These are phyloP conservation scores for Dichetophora obliterata DNA, from an alignment of 2,888 invertebrate species.

Conservation along the genomic window DNA sequence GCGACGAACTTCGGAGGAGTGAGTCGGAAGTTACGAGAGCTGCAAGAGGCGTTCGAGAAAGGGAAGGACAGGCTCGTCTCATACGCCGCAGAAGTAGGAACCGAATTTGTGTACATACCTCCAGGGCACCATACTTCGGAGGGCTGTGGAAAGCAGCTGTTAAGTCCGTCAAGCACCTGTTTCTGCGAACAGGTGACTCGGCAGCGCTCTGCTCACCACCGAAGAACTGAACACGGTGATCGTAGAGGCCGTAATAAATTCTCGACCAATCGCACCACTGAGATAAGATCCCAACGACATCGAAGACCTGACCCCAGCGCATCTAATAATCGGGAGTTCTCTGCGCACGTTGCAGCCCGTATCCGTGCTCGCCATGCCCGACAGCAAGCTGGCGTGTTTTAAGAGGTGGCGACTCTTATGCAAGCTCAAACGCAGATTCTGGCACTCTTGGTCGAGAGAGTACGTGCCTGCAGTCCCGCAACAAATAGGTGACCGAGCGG, in stretches of 20 bases:
- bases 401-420: neutral
- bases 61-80: too few species aligned
- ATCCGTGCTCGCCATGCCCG: neutral
- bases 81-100: too few species aligned
- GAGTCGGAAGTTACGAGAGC: too few species aligned
- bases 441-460: neutral
- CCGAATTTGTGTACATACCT: too few species aligned
- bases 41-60: too few species aligned
- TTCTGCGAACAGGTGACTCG: conserved; percentile 38
- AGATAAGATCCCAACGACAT: conserved; percentile 40
- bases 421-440: neutral
- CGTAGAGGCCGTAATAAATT: conserved; percentile 45
- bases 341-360: neutral
- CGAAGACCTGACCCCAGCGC: neutral
- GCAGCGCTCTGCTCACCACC: conserved; percentile 23
- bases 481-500: too few species aligned
- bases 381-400: neutral
- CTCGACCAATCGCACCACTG: conserved; percentile 38
- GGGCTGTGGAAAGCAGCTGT: conserved; percentile 40
- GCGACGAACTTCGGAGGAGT: too few species aligned
- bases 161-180: conserved; percentile 43
- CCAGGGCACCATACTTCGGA: conserved; percentile 36
- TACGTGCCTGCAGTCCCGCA: neutral
- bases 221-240: conserved; percentile 47
- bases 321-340: neutral